Percentiles rank a stretch among this genome's conserved stretches.
Evolutionary conservation across 2,888 invertebrate genomes (phyloP).

Genomic region (Electrophaes corylata): DNA sequence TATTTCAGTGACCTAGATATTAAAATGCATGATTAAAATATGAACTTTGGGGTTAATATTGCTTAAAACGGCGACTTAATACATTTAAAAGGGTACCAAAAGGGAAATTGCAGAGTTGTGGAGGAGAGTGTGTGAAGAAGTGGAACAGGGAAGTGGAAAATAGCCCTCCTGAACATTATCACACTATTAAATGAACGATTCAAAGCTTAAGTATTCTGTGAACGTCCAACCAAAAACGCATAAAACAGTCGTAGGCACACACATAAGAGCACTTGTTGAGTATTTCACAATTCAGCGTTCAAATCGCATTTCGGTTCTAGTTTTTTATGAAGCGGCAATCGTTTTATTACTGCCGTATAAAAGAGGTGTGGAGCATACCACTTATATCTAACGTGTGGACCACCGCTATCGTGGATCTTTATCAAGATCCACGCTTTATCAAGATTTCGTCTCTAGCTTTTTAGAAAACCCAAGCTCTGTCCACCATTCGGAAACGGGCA

Average conservation of each 20-base stretch:
- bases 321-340: too few species aligned
- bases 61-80: not conserved
- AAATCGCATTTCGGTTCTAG: not conserved
- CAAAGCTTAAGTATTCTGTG: not conserved
- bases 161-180: not conserved
- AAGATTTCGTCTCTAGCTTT: not conserved
- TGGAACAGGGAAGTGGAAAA: not conserved
- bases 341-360: not conserved
- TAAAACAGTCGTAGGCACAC: not conserved
- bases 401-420: too few species aligned
- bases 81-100: not conserved
- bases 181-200: not conserved
- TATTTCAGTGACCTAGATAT: slow-evolving; percentile 28
- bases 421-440: not conserved
- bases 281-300: not conserved
- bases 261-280: not conserved
- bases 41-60: not conserved
- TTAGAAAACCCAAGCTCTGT: not conserved
- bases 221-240: not conserved
- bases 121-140: not conserved
- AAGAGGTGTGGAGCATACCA: not conserved
- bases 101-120: not conserved
- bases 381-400: too few species aligned
- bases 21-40: slow-evolving; percentile 16
- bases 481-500: not conserved